phyloP scores from a whole-genome alignment of 1,140 invertebrate species.

The Aradophagus sp. region DNA sequence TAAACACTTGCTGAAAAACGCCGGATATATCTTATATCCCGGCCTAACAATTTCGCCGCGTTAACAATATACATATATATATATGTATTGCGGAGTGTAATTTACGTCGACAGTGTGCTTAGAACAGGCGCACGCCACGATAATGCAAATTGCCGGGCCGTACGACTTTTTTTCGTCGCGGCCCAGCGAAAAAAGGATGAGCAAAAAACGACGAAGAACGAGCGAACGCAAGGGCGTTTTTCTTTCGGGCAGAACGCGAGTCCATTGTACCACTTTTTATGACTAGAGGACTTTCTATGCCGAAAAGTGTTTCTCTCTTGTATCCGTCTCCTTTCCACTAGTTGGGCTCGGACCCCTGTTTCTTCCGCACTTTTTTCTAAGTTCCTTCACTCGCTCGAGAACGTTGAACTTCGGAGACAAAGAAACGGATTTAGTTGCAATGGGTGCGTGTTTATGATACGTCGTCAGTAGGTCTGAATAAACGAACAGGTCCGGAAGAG shows the following conservation, averaged over 20 bases:
- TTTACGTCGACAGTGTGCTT: constrained; percentile 50
- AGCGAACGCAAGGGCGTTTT: constrained; percentile 28
- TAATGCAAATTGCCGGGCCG: constrained; percentile 32
- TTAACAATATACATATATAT: constrained; percentile 48
- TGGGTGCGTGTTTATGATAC: neutral
- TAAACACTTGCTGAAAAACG: constrained; percentile 49
- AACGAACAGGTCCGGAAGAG: too few relatives aligned
- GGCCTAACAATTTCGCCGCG: constrained; percentile 45
- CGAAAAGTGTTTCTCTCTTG: constrained; percentile 4
- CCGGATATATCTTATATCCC: constrained; percentile 44
- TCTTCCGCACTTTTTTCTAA: constrained; percentile 24
- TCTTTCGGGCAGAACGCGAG: constrained; percentile 2
- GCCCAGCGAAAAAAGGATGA: too few relatives aligned
- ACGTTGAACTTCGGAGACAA: constrained; percentile 18
- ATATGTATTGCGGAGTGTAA: constrained; percentile 12
- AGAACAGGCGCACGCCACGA: constrained; percentile 37
- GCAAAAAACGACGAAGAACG: too few relatives aligned
- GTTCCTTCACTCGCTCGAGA: constrained; percentile 2
- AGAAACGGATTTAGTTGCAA: constrained; percentile 16
- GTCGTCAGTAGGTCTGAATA: too few relatives aligned
- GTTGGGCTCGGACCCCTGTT: too few relatives aligned
- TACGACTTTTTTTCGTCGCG: constrained; percentile 27
- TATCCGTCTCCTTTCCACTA: constrained; percentile 1
- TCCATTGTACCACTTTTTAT: constrained; percentile 9
- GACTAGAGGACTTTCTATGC: neutral